These are phyloP conservation scores for Xestia ashworthii DNA, from an alignment of 2,888 invertebrate genomes.

Conservation along the genomic window DNA sequence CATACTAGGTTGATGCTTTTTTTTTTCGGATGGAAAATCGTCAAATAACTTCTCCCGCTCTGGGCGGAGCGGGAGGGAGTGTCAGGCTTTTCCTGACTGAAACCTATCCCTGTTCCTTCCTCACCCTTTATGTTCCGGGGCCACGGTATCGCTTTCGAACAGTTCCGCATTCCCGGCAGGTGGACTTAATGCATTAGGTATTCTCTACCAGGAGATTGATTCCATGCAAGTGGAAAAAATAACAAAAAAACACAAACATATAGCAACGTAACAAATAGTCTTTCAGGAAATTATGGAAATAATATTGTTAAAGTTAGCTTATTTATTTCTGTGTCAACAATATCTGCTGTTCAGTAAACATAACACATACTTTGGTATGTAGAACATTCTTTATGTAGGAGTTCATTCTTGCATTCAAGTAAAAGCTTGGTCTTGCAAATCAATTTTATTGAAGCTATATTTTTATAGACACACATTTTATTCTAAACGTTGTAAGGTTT, in stretches of 20 bases:
- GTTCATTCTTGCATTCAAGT: conserved; percentile 1
- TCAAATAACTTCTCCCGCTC: no score
- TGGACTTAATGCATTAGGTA: no score
- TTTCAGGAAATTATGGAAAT: background rate
- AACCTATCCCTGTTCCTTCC: no score
- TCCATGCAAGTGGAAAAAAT: background rate
- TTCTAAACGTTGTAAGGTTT: no score
- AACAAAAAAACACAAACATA: background rate
- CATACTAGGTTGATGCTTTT: no score
- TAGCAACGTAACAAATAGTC: background rate
- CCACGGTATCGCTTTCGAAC: no score
- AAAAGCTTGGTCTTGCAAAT: background rate
- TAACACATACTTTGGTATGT: background rate
- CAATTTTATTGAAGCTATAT: conserved; percentile 5
- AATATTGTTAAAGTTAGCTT: background rate
- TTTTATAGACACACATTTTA: background rate
- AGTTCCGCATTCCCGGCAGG: no score
- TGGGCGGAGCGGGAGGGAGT: no score
- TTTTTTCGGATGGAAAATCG: no score
- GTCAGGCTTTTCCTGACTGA: no score
- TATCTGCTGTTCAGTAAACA: background rate
- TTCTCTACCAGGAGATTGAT: background rate
- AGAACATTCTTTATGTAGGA: conserved; percentile 6
- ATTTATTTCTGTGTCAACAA: conserved; percentile 12
- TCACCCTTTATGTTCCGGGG: no score